phyloP scores from a whole-genome alignment of 2,113 vertebrate genomes.

The Nothocercus julius region DNA sequence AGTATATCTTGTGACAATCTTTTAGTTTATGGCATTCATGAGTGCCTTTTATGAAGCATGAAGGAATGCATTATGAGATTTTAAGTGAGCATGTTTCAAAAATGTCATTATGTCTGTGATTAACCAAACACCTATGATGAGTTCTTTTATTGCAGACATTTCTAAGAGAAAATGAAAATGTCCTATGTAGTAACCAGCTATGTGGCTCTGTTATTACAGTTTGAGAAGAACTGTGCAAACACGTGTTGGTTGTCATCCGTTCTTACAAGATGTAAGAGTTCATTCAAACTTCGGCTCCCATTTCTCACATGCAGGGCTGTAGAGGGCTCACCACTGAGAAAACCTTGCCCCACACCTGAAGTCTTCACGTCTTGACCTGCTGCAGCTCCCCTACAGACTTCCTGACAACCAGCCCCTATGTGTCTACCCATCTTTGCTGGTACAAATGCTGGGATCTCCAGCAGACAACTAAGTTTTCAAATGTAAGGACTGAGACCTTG shows the following conservation, averaged over 20 bases:
- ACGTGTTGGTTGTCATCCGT: not conserved
- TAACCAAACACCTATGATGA: not conserved
- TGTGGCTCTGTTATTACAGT: not conserved
- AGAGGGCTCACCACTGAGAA: not conserved
- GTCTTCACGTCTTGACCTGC: not conserved
- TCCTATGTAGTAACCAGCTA: not conserved
- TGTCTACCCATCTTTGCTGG: not conserved
- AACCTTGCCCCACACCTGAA: not conserved
- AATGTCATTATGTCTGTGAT: not conserved
- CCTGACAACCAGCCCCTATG: not conserved
- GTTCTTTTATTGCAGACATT: not conserved
- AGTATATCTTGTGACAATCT: not conserved
- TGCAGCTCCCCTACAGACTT: rapidly evolving
- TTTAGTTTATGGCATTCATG: not conserved
- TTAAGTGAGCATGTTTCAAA: not conserved
- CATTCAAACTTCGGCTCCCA: not conserved
- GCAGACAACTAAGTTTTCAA: not conserved
- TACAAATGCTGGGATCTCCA: not conserved
- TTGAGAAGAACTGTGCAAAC: not conserved
- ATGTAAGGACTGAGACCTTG: not conserved
- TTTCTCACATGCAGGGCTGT: not conserved
- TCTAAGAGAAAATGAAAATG: not conserved
- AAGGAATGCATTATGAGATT: not conserved
- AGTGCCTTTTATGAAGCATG: not conserved
- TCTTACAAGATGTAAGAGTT: not conserved